Evolutionary conservation across 2,888 invertebrate species (phyloP), one percentile per base, ranked within the genome.

Genomic region (Psylliodes chrysocephalus): DNA sequence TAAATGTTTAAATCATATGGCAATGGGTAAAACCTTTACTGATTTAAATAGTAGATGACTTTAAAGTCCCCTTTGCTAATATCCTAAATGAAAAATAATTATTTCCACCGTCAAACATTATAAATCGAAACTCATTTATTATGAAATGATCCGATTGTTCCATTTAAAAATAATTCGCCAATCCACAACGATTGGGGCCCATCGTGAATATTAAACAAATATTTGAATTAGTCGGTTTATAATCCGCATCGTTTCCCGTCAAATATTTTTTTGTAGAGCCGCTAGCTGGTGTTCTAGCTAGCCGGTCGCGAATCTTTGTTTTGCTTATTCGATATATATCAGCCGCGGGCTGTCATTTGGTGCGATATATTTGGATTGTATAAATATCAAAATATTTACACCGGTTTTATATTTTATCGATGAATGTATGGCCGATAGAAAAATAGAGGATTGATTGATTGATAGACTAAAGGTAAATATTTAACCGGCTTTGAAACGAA

Each of bases 231-330:
- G 40, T 7, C 40, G 1, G 40, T 40, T n/a, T 40, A 40, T 40
- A 12, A 40, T 40, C 40, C 40, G 40, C 12, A 40, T 40, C 12
- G 40, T 12, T n/a, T 40, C 40, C 40, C 12, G 40, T 40, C 40
- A 40, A 40, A 40, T 40, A 40, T 40, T 40, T 40, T 40, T n/a
- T 40, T 40, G n/a, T 40, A 14, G 40, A 17, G 14, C n/a, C 7
- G 40, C 14, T 10, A 15, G n/a, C 22, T 22, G n/a, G n/a, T n/a
- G n/a, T n/a, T n/a, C n/a, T n/a, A n/a, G n/a, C n/a, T n/a, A n/a
- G n/a, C n/a, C n/a, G n/a, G n/a, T n/a, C 40, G 40, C 40, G 40
- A 40, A 40, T n/a, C 40, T 40, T 17, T 40, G 40, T 40, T 40
- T 40, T 1, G 40, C 40, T 40, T 40, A 40, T 40, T 40, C 12